phyloP scores from a whole-genome alignment of 2,113 vertebrate species.

The Piprites chloris region DNA sequence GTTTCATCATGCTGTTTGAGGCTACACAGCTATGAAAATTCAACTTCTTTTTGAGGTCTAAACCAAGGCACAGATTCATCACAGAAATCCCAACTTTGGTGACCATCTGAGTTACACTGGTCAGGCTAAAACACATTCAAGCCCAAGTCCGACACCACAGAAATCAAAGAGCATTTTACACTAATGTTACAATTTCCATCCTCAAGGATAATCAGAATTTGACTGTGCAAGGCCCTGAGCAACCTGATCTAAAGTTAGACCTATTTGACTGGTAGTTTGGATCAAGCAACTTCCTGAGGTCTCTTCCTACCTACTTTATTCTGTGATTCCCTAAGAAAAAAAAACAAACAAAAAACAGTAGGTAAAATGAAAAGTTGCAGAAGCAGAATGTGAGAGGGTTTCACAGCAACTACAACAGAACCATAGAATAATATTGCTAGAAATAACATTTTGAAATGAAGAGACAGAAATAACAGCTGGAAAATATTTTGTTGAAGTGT shows the following conservation, averaged over 20 bases:
- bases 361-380: neutral
- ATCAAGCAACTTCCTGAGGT: neutral
- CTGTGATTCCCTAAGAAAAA: neutral
- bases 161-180: neutral
- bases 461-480: neutral
- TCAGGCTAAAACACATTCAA: neutral
- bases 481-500: neutral
- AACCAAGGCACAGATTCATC: neutral
- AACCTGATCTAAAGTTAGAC: neutral
- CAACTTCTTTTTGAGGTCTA: neutral
- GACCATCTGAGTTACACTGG: neutral
- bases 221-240: neutral
- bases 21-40: neutral
- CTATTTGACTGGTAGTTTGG: neutral
- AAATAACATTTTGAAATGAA: neutral
- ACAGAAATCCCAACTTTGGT: neutral
- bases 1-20: neutral
- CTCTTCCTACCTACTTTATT: neutral
- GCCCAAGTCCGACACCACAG: neutral
- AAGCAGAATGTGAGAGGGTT: neutral
- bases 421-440: neutral
- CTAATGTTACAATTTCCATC: neutral
- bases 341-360: neutral
- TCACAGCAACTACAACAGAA: neutral
- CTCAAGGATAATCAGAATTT: neutral